A percentile compares a stretch with the other conserved stretches of the same genome.
phyloP scores from a whole-genome alignment of 2,797 vertebrate genomes.

The Simalia tracyae region DNA sequence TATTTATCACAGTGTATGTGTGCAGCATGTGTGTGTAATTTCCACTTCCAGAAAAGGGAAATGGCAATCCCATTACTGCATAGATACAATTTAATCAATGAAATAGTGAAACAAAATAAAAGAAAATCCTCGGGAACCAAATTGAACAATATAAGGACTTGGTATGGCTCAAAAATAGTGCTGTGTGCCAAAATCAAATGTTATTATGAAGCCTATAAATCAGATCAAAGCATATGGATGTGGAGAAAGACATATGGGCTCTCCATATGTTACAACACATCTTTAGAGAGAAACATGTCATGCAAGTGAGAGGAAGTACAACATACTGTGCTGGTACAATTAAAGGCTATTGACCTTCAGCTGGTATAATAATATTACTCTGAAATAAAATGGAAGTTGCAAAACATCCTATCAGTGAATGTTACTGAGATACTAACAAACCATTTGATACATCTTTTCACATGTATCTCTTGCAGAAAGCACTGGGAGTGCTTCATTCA shows the following conservation, averaged over 20 bases:
- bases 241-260: conserved; percentile 64
- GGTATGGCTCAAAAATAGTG: conserved; percentile 47
- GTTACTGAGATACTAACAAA: conserved; percentile 27
- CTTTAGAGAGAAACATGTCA: conserved; percentile 58
- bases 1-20: not conserved
- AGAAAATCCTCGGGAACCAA: conserved; percentile 11
- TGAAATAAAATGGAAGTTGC: conserved; percentile 32
- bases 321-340: conserved; percentile 42
- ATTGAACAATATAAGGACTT: conserved; percentile 9
- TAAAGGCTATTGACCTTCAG: conserved; percentile 44
- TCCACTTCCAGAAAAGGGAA: not conserved
- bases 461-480: conserved; percentile 11
- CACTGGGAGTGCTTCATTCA: not conserved
- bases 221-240: conserved; percentile 67
- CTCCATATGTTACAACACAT: conserved; percentile 67
- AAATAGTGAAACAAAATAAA: not conserved
- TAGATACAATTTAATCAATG: not conserved
- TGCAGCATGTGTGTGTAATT: not conserved
- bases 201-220: conserved; percentile 63
- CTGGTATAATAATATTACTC: conserved; percentile 27
- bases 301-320: conserved; percentile 51
- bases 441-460: conserved; percentile 24
- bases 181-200: conserved; percentile 59
- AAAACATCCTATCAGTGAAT: conserved; percentile 7
- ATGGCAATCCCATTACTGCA: conserved; percentile 5